These are phyloP conservation scores for Emydoidea blandingii DNA, from an alignment of 2,797 vertebrate genomes.

Conservation along the genomic window DNA sequence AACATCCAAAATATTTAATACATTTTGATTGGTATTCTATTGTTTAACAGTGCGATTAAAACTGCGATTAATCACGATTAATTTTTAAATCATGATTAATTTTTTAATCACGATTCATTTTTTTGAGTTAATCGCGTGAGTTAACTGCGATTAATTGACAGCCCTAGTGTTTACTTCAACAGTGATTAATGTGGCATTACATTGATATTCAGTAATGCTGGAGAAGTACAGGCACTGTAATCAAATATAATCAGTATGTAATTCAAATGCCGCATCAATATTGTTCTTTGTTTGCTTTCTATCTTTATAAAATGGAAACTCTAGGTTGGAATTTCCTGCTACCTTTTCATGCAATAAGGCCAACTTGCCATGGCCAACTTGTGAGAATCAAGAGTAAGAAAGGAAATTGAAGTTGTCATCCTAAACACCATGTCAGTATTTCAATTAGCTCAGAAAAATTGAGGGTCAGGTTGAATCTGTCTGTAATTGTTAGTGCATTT, in stretches of 20 bases:
- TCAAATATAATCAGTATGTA: background rate
- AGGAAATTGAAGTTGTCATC: constrained; percentile 34
- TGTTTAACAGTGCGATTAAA: too few relatives aligned
- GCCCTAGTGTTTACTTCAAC: background rate
- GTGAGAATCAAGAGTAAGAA: constrained; percentile 9
- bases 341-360: constrained; percentile 1
- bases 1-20: too few relatives aligned
- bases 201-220: background rate
- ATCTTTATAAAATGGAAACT: background rate
- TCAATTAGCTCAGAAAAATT: constrained; percentile 50
- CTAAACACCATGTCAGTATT: constrained; percentile 40
- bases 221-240: background rate
- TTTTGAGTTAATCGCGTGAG: too few relatives aligned
- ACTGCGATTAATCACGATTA: too few relatives aligned
- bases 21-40: too few relatives aligned
- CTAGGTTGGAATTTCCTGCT: background rate
- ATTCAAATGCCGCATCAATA: background rate
- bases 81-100: too few relatives aligned
- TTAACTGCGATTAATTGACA: too few relatives aligned
- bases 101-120: too few relatives aligned
- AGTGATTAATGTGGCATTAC: background rate
- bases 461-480: constrained; percentile 20
- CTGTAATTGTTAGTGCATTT: constrained; percentile 27
- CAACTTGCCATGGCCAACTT: background rate
- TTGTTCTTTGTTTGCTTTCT: background rate